phyloP scores from a whole-genome alignment of 2,113 vertebrate species.

The Salvator merianae region DNA sequence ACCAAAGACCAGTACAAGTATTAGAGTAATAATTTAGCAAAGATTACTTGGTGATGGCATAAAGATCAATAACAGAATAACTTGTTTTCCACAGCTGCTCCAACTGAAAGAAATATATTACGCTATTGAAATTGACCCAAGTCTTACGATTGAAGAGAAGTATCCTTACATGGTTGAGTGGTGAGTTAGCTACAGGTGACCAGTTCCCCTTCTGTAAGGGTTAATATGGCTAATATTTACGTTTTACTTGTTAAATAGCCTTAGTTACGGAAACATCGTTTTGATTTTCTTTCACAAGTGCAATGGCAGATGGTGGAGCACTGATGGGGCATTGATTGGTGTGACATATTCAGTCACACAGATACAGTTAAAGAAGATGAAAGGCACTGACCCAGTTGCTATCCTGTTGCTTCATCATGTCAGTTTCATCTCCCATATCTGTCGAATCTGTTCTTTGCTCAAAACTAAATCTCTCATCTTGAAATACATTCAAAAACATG shows the following conservation, averaged over 20 bases:
- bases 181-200: slow-evolving; percentile 74
- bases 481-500: neutral
- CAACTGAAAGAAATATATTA: slow-evolving; percentile 95
- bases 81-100: slow-evolving; percentile 74
- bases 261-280: neutral
- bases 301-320: too few species aligned
- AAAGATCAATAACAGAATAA: neutral
- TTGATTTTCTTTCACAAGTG: neutral
- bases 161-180: slow-evolving; percentile 97
- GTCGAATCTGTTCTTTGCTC: neutral
- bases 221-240: neutral
- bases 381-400: too few species aligned
- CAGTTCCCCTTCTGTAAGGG: neutral
- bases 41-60: neutral
- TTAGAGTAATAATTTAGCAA: neutral
- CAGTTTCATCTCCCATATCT: too few species aligned
- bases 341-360: too few species aligned
- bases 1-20: neutral
- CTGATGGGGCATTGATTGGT: too few species aligned
- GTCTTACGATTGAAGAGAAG: slow-evolving; percentile 91
- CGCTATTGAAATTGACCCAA: slow-evolving; percentile 93
- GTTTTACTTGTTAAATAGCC: neutral
- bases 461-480: neutral
- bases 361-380: too few species aligned
- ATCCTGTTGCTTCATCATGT: too few species aligned